Evolutionary conservation across 2,113 vertebrate genomes (phyloP), one percentile per base, ranked within the genome.

Genomic region (Lophius piscatorius): DNA sequence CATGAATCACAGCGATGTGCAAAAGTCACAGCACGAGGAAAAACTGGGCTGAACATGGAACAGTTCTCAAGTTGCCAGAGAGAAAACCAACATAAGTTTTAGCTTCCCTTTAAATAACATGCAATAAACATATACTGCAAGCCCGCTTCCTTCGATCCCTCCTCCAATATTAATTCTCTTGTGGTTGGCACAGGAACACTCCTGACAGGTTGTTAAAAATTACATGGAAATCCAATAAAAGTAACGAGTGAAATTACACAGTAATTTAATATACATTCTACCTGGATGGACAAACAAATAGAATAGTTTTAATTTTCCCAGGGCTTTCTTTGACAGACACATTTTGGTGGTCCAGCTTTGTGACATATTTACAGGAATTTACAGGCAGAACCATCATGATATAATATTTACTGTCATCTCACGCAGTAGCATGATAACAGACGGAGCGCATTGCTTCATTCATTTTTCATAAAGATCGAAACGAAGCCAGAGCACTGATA

Each of bases 1-100:
- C 31, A 9, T 82, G 86, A 86, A 83, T 84, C 68, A 75, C 55
- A 48, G 38, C 0, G 24, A 29, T 45, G 45, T 3, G 62, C 70
- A 69, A 78, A 75, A 31, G 17, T 65, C 52, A 41, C 47, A 1
- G 50, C 16, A 4, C 17, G 14, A 62, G 33, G 50, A 54, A 82
- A 74, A 76, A 24, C 65, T 58, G 42, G 38, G 33, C 9, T 48
- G 4, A 8, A 46, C 22, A 41, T 50, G 4, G 10, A 70, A 18
- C 7, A 2, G 36, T 48, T 22, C 33, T 41, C 5, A 54, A 62
- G 31, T 28, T 58, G 33, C 56, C 33, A 51, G 44, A 35, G 49
- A 20, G 38, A 13, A 74, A 31, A 60, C 39, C 49, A 54, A 50
- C 52, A 48, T 72, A 45, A 70, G 39, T 45, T 72, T 75, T 58